Conservation (phyloP, 2,113 vertebrate species). For the Todiramphus chloris region DNA sequence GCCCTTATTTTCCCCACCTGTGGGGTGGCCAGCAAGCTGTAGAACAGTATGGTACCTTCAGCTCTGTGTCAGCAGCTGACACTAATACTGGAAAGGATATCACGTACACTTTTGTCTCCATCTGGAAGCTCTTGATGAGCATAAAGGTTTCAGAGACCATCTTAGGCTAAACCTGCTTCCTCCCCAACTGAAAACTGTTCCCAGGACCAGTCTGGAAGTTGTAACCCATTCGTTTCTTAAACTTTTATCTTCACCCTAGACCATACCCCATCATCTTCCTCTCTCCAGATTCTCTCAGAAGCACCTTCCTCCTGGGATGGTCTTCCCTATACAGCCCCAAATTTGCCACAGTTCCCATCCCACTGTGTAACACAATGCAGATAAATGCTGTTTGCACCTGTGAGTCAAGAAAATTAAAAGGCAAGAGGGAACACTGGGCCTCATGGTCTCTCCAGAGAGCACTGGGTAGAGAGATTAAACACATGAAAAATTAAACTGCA, state of each 20-base stretch:
- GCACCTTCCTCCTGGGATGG: background rate
- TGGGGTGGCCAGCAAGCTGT: background rate
- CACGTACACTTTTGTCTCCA: background rate
- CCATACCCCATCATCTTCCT: background rate
- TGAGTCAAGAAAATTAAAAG: background rate
- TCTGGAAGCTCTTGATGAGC: background rate
- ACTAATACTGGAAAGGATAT: background rate
- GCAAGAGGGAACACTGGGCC: background rate
- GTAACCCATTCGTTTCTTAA: background rate
- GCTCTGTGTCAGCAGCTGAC: background rate
- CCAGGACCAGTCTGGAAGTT: background rate
- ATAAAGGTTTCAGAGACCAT: background rate
- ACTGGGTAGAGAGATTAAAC: accelerated
- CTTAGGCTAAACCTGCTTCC: background rate
- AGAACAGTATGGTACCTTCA: background rate
- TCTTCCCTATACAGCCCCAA: background rate
- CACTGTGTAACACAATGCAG: background rate
- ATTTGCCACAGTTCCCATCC: background rate
- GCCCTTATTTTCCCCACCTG: background rate
- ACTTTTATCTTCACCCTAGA: background rate
- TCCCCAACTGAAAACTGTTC: background rate
- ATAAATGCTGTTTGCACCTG: background rate
- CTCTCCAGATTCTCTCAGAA: background rate
- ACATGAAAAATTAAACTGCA: background rate
- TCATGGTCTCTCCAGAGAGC: background rate